These are phyloP conservation scores for Nysson spinosus DNA, from an alignment of 2,888 invertebrate species.

Conservation along the genomic window DNA sequence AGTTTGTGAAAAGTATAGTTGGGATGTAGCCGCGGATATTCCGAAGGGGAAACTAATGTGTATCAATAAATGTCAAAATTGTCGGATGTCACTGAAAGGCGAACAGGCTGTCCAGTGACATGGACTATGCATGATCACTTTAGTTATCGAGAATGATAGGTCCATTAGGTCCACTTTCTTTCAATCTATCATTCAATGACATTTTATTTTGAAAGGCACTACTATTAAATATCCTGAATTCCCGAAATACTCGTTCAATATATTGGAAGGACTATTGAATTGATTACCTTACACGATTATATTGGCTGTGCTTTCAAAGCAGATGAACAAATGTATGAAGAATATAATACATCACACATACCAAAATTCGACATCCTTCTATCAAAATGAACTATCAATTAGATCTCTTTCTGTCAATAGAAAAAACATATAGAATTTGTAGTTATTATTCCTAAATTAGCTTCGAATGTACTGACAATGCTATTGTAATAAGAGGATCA, in stretches of 20 bases:
- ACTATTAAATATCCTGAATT: too few species aligned
- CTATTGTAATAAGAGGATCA: too few species aligned
- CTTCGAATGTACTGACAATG: too few species aligned
- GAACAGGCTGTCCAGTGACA: neutral
- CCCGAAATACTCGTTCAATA: too few species aligned
- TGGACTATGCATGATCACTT: neutral
- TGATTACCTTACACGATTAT: too few species aligned
- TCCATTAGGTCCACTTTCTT: slow-evolving; percentile 31
- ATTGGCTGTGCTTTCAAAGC: slow-evolving; percentile 25
- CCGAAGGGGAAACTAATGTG: slow-evolving; percentile 18
- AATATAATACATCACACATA: slow-evolving; percentile 20
- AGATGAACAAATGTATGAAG: slow-evolving; percentile 21
- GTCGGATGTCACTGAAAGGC: slow-evolving; percentile 21
- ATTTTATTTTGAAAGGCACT: slow-evolving; percentile 19
- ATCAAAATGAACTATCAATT: slow-evolving; percentile 32
- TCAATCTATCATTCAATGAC: slow-evolving; percentile 20
- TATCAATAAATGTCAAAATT: slow-evolving; percentile 9
- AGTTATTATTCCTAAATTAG: too few species aligned
- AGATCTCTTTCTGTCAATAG: slow-evolving; percentile 41
- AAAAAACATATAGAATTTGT: slow-evolving; percentile 31
- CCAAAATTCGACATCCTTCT: slow-evolving; percentile 29
- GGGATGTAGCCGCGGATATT: too few species aligned
- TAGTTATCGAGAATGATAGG: slow-evolving; percentile 26
- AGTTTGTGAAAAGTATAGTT: too few species aligned
- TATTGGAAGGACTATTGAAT: too few species aligned